Conservation (phyloP, 2,113 vertebrate genomes). For the Mus spicilegus region DNA sequence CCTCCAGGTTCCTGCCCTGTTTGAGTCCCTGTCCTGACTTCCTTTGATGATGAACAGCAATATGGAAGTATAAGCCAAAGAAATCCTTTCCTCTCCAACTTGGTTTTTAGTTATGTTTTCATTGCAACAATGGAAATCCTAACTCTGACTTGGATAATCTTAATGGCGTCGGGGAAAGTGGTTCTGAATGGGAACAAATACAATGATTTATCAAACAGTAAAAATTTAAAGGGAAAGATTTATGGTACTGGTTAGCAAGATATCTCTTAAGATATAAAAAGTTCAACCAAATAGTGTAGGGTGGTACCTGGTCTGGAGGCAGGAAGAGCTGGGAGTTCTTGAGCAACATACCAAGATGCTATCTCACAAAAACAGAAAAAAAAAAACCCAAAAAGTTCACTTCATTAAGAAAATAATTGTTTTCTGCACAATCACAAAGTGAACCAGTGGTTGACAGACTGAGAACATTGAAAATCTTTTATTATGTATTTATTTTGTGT, state of each 20-base stretch:
- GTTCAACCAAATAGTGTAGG: neutral
- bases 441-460: neutral
- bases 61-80: no score
- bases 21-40: no score
- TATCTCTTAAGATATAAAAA: conserved; percentile 6
- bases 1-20: no score
- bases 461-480: neutral
- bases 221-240: neutral
- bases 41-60: no score
- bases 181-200: neutral
- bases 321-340: neutral
- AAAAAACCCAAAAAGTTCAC: neutral
- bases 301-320: no score
- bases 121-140: no score
- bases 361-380: neutral
- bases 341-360: neutral
- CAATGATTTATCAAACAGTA: conserved; percentile 28
- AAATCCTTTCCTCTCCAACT: no score
- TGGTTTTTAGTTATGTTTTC: no score
- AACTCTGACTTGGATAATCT: neutral
- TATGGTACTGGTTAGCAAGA: neutral
- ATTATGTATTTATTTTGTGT: neutral
- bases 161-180: neutral
- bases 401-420: neutral
- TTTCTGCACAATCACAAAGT: conserved; percentile 21